These are phyloP conservation scores for Dendropsophus ebraccatus DNA, from an alignment of 2,113 vertebrate species.

Conservation along the genomic window DNA sequence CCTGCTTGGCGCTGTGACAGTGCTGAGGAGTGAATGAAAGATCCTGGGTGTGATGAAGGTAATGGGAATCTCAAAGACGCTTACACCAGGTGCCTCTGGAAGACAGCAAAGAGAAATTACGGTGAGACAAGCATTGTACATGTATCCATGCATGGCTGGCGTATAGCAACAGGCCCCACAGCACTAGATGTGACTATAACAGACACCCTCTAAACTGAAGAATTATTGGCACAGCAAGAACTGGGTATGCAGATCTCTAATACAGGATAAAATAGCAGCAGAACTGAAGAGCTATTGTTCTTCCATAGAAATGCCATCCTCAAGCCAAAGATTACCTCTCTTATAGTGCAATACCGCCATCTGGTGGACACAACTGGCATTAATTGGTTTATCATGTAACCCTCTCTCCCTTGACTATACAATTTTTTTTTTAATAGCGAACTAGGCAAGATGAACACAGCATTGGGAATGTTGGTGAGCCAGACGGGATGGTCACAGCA, in stretches of 20 bases:
- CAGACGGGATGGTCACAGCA: no score
- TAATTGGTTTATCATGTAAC: neutral
- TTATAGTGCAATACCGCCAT: neutral
- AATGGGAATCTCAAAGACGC: neutral
- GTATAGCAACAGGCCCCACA: neutral
- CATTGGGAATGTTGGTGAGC: no score
- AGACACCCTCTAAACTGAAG: no score
- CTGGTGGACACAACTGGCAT: neutral
- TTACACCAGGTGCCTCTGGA: slow-evolving; percentile 56
- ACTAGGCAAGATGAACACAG: no score
- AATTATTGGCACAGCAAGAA: neutral
- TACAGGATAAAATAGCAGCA: neutral
- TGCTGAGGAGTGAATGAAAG: slow-evolving; percentile 50
- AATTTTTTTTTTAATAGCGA: no score
- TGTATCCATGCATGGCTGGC: neutral
- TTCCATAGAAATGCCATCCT: neutral
- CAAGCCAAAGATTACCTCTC: neutral
- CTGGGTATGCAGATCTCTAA: neutral
- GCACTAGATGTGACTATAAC: neutral
- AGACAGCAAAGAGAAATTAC: neutral
- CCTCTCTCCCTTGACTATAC: neutral
- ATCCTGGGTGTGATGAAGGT: slow-evolving; percentile 47
- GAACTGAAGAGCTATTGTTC: neutral
- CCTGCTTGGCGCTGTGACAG: slow-evolving; percentile 8
- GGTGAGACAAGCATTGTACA: neutral